phyloP scores from a whole-genome alignment of 2,113 vertebrate genomes.

The Sinosuthora webbiana region DNA sequence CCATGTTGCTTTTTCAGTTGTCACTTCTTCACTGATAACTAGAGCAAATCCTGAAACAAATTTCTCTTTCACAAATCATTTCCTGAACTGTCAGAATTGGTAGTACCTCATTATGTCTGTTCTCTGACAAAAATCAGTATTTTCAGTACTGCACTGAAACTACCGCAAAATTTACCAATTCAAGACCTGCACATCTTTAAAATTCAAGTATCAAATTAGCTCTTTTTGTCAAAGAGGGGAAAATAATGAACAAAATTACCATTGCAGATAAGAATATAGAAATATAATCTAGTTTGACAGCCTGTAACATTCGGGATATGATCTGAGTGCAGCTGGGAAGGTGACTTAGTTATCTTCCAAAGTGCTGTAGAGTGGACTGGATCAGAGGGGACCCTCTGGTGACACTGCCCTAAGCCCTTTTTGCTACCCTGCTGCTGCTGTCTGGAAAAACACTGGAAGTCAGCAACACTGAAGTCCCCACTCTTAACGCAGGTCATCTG shows the following conservation, averaged over 20 bases:
- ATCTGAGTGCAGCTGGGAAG: not conserved
- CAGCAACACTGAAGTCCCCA: not conserved
- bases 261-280: not conserved
- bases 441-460: not conserved
- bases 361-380: not conserved
- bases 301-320: fast-evolving
- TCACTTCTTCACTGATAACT: not conserved
- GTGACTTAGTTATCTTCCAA: not conserved
- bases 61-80: not conserved
- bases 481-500: not conserved
- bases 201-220: not conserved
- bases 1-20: not conserved
- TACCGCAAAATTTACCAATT: not conserved
- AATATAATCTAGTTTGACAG: not conserved
- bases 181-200: not conserved
- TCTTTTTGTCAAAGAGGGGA: not conserved
- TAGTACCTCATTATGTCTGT: not conserved
- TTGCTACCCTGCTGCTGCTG: not conserved
- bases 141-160: not conserved
- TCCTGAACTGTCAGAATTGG: not conserved
- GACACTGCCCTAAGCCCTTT: not conserved
- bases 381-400: not conserved
- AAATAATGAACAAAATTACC: not conserved
- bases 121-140: not conserved
- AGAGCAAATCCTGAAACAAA: not conserved